Evolutionary conservation across 2,113 vertebrate genomes (phyloP), one percentile per base, ranked within the genome.

Genomic region (Eclectus roratus): DNA sequence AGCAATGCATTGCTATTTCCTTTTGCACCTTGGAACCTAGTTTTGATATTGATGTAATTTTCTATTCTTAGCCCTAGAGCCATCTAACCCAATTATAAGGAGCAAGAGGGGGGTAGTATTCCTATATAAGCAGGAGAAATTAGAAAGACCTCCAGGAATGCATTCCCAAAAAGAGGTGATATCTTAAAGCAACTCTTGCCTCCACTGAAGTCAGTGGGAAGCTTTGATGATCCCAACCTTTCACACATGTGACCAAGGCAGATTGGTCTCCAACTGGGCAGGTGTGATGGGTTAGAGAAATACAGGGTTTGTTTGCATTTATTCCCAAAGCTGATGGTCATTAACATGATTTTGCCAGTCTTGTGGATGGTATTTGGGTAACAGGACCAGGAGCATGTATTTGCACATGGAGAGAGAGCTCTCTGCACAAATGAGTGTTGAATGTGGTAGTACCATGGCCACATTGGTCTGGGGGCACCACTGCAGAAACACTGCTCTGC

Each of bases 371-470:
- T 18, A 2, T 39, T 66, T 73, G 47, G 16, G 44, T 31, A 44
- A 55, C 29, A 81, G 41, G 70, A 79, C 13, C 16, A 39, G 64
- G 8, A 91, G 3, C 2, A 2, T 1, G 3, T 28, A 19, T 52
- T 69, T n/a, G 47, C 17, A 52, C 35, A 21, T 0, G 2, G 71
- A 72, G 39, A 43, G 25, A n/a, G 39, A 66, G 46, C 10, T 11
- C 18, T 77, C 29, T 82, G 31, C 19, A 61, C 28, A 52, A 81
- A 46, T 0, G 9, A 88, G 14, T 43, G 33, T 15, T 80, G 63
- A 49, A 33, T 0, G 0, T 29, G 23, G 41, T 82, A 61, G 53
- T 10, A 72, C 27, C 0, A 0, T 35, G 56, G 56, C 17, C 73
- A n/a, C 0, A 0, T 10, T 49, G 76, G 33, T 27, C 63, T 66